These are phyloP conservation scores for Microctenopoma lineatum DNA, from an alignment of 2,797 vertebrate species.

Conservation along the genomic window DNA sequence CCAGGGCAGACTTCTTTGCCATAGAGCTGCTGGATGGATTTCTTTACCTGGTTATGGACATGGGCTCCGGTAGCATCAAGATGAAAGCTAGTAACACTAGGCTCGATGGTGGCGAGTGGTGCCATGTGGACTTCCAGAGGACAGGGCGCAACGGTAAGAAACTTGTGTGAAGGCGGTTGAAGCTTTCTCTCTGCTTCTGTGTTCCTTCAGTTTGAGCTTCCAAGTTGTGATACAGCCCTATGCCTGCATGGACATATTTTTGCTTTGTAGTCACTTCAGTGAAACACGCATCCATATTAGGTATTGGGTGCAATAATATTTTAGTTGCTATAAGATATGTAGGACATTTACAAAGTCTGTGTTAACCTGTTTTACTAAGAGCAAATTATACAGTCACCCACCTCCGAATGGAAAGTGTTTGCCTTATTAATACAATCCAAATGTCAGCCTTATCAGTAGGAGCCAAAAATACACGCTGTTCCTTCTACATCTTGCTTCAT, in stretches of 20 bases:
- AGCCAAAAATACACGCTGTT: slow-evolving; percentile 10
- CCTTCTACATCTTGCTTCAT: slow-evolving; percentile 21
- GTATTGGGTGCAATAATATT: slow-evolving; percentile 68
- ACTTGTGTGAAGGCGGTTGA: slow-evolving; percentile 26
- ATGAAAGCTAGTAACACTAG: slow-evolving; percentile 89
- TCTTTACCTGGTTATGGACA: slow-evolving; percentile 92
- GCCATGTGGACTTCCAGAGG: slow-evolving; percentile 94
- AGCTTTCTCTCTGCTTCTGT: slow-evolving; percentile 36
- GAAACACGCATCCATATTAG: slow-evolving; percentile 55
- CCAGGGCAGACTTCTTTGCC: slow-evolving; percentile 89
- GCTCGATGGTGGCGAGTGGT: slow-evolving; percentile 94
- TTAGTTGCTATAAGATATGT: slow-evolving; percentile 59
- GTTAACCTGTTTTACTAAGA: slow-evolving; percentile 68
- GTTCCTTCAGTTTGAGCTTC: slow-evolving; percentile 44
- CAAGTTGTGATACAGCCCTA: slow-evolving; percentile 62
- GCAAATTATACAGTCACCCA: slow-evolving; percentile 69
- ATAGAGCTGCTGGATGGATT: slow-evolving; percentile 93
- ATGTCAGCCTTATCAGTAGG: slow-evolving; percentile 50
- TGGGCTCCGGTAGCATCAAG: slow-evolving; percentile 93
- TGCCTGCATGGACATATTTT: slow-evolving; percentile 45
- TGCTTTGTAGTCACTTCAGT: slow-evolving; percentile 38
- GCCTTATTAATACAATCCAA: slow-evolving; percentile 54
- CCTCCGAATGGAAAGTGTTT: slow-evolving; percentile 47
- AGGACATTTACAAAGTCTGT: slow-evolving; percentile 69
- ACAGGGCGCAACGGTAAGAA: slow-evolving; percentile 90